phyloP scores from a whole-genome alignment of 2,888 invertebrate species.

The Drepanosiphum platanoidis region DNA sequence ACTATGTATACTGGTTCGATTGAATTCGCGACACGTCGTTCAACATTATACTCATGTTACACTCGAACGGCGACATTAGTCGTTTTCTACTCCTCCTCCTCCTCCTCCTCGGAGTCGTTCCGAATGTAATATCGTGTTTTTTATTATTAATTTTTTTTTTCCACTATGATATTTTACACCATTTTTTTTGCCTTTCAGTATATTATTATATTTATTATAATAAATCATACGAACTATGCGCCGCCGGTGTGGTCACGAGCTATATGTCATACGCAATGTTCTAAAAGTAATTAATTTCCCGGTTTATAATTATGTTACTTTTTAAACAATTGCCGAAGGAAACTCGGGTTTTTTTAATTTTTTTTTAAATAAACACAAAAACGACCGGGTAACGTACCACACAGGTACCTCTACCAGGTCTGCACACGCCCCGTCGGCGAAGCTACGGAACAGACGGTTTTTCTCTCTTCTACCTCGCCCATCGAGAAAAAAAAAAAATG shows the following conservation, averaged over 20 bases:
- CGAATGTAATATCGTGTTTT: background rate
- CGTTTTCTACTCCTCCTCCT: too few species aligned
- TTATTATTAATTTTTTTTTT: background rate
- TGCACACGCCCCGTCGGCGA: too few species aligned
- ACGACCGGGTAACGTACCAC: background rate
- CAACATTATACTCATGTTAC: too few species aligned
- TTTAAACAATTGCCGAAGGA: constrained; percentile 18
- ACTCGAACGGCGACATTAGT: too few species aligned
- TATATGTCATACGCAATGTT: constrained; percentile 1
- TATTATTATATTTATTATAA: constrained; percentile 14
- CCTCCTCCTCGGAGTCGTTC: too few species aligned
- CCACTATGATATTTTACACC: background rate
- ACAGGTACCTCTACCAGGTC: too few species aligned
- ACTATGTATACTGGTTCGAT: too few species aligned
- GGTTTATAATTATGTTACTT: constrained; percentile 30
- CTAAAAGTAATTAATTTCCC: constrained; percentile 39
- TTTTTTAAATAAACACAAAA: background rate
- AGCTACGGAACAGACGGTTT: background rate
- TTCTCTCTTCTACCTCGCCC: too few species aligned
- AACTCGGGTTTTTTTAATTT: background rate
- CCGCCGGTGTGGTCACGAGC: background rate
- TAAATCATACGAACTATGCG: constrained; percentile 1
- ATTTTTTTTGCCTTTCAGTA: background rate
- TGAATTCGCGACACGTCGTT: too few species aligned
- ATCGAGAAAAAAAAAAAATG: too few species aligned